phyloP scores from a whole-genome alignment of 2,113 vertebrate genomes.

The Ciconia boyciana region DNA sequence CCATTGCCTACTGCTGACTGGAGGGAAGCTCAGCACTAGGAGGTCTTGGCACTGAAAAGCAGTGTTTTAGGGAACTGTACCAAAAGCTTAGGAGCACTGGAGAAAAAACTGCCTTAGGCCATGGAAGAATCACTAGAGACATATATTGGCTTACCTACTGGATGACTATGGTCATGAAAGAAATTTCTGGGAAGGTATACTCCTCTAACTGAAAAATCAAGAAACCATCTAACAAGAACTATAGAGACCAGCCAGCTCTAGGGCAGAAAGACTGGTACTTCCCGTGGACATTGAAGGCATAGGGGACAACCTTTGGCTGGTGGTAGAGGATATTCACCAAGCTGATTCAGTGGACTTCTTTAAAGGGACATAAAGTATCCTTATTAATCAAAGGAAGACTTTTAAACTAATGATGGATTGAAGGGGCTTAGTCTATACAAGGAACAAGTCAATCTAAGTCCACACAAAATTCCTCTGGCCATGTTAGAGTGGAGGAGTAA shows the following conservation, averaged over 20 bases:
- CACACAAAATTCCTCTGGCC: background rate
- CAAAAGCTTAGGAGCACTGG: background rate
- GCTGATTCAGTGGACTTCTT: background rate
- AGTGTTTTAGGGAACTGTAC: background rate
- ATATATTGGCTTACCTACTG: background rate
- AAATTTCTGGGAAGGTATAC: background rate
- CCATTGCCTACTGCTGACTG: background rate
- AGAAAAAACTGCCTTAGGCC: background rate
- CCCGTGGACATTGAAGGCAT: background rate
- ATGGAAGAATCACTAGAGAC: background rate
- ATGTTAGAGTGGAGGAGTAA: background rate
- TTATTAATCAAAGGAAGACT: background rate
- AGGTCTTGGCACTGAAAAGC: background rate
- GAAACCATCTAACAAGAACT: background rate
- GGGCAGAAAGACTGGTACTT: background rate
- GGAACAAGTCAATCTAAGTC: background rate
- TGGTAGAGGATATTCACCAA: background rate
- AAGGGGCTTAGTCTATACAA: background rate
- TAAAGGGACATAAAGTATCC: background rate
- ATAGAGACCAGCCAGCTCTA: background rate
- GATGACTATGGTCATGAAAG: background rate
- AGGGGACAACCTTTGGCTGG: background rate
- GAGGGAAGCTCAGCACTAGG: background rate
- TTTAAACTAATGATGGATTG: background rate
- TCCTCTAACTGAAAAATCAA: background rate